Conservation (phyloP, 2,888 invertebrate genomes). For the Mesoligia furuncula region DNA sequence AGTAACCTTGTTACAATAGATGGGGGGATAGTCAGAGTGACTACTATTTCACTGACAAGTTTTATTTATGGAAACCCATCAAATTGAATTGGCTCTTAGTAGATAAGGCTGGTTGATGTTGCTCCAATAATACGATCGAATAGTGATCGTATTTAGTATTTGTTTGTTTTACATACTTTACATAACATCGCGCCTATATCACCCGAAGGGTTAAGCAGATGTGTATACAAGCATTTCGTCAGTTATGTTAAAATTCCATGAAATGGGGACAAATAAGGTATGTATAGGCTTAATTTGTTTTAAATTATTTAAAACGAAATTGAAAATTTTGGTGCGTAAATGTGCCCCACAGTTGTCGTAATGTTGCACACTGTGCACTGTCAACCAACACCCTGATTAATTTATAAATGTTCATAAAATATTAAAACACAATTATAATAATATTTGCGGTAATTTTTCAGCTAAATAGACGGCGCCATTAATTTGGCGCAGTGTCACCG, state of each 20-base stretch:
- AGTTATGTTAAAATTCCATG: neutral
- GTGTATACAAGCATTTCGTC: neutral
- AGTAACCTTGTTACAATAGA: neutral
- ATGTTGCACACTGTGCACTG: neutral
- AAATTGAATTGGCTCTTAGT: neutral
- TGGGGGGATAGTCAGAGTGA: neutral
- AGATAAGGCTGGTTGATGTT: neutral
- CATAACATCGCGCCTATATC: neutral
- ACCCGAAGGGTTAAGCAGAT: too few relatives aligned
- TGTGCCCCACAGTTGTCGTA: neutral
- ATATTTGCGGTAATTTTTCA: constrained; percentile 58
- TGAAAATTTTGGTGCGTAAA: neutral
- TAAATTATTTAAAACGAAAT: neutral
- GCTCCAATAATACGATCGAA: neutral
- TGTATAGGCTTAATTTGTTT: neutral
- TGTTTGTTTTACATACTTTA: neutral
- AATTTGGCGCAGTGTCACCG: constrained; percentile 59
- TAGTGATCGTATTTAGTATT: neutral
- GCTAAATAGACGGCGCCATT: constrained; percentile 60
- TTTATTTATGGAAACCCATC: too few relatives aligned
- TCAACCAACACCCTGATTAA: constrained; percentile 15
- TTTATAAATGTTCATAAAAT: constrained; percentile 24
- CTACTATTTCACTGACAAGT: neutral
- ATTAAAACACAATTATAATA: constrained; percentile 44
- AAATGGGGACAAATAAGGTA: neutral